Conservation (phyloP, 1,140 invertebrate species). For the Drosophila fuyamai region DNA sequence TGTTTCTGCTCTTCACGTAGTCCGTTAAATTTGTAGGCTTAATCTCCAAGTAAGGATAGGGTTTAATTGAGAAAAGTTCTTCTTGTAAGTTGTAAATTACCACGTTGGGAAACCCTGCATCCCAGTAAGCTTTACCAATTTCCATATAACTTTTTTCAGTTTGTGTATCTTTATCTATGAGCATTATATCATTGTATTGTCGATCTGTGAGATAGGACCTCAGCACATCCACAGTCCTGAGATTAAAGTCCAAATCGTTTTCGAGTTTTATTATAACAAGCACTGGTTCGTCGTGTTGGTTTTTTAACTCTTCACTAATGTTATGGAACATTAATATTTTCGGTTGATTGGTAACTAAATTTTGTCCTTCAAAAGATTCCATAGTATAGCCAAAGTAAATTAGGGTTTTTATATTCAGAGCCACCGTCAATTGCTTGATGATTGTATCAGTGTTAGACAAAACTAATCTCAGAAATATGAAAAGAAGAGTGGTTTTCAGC, state of each 20-base stretch:
- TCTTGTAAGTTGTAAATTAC: not conserved
- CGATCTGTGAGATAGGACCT: slow-evolving; percentile 21
- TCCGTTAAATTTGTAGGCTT: not conserved
- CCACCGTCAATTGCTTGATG: slow-evolving; percentile 7
- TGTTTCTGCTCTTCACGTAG: not conserved
- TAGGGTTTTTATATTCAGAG: slow-evolving; percentile 4
- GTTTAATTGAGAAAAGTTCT: slow-evolving; percentile 8
- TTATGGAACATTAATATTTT: slow-evolving; percentile 17
- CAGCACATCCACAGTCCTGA: not conserved
- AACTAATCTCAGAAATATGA: not conserved
- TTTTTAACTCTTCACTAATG: slow-evolving; percentile 21
- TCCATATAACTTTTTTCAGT: slow-evolving; percentile 4
- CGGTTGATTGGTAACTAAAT: not conserved
- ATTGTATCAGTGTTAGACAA: not conserved
- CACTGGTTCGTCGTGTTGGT: slow-evolving; percentile 24
- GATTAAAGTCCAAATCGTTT: slow-evolving; percentile 8
- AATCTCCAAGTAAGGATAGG: not conserved
- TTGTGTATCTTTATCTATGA: slow-evolving; percentile 6
- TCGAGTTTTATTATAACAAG: slow-evolving; percentile 16
- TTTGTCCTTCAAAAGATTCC: not conserved
- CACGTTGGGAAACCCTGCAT: slow-evolving; percentile 15
- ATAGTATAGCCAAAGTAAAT: slow-evolving; percentile 15
- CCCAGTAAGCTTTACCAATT: slow-evolving; percentile 10
- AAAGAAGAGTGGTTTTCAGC: not conserved
- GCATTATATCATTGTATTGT: slow-evolving; percentile 31